Evolutionary conservation across 2,797 vertebrate species (phyloP), one percentile per base, ranked within the genome.

Genomic region (Phataginus tricuspis): DNA sequence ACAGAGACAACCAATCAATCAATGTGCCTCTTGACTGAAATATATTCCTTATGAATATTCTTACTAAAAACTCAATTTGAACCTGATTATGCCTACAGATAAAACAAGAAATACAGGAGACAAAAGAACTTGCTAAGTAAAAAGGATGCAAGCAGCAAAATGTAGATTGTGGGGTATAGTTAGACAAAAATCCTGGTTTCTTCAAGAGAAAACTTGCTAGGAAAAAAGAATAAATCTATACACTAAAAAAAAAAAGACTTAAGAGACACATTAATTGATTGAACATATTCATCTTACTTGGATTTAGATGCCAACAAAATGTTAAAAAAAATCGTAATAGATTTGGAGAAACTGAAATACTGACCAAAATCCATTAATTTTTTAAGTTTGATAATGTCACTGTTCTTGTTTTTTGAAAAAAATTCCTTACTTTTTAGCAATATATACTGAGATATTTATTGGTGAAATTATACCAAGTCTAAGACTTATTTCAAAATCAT

Each of bases 51-150:
- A 63, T 23, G 16, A 94, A 55, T 78, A 63, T 39, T 86, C 21
- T 85, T 61, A 94, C 42, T 61, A 77, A 85, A 90, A 78, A 77
- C 27, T 94, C 57, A 57, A 57, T 57, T 88, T 94, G 66, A 82
- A 84, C 15, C 42, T 69, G 63, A 68, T 49, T 88, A 89, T 74
- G 49, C 9, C 78, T 51, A 74, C n/a, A 66, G 18, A 49, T 49
- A 83, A 57, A 75, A 39, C 45, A 87, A 37, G 31, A 55, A 55
- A 64, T 37, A 66, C 0, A 66, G 49, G 37, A 8, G 21, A 82
- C 57, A 88, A 91, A 84, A 85, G 23, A 86, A 86, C 61, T 57
- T 59, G 61, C 25, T 66, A 78, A 68, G 16, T 77, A 79, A 86
- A 77, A 86, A 78, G 18, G 21, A 71, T 39, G 9, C 25, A 93